Evolutionary conservation across 1,140 invertebrate species (phyloP).

Genomic region (Cotesia glomerata): DNA sequence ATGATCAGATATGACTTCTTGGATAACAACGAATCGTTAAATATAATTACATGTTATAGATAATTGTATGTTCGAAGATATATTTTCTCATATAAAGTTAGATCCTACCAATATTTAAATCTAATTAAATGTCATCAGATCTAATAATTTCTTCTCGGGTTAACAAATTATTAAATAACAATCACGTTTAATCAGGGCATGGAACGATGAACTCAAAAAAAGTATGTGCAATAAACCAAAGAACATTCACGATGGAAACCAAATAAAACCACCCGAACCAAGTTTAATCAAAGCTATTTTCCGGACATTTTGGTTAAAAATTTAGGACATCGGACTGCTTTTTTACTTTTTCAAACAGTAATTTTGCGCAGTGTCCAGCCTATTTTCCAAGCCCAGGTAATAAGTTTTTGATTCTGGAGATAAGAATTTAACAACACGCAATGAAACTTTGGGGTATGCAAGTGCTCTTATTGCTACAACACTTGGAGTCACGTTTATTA

Average conservation of each 20-base stretch:
- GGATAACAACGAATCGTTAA: too few species aligned
- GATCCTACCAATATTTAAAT: too few species aligned
- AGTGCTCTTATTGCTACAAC: slow-evolving; percentile 48
- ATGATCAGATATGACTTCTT: too few species aligned
- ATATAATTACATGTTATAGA: too few species aligned
- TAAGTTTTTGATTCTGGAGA: slow-evolving; percentile 60
- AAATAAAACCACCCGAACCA: slow-evolving; percentile 49
- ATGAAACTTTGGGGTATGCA: slow-evolving; percentile 54
- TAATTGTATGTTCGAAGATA: too few species aligned
- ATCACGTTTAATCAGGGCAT: slow-evolving; percentile 17
- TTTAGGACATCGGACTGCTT: slow-evolving; percentile 54
- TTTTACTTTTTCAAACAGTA: slow-evolving; percentile 49
- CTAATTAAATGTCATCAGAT: too few species aligned
- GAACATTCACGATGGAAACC: slow-evolving; percentile 58
- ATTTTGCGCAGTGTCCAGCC: slow-evolving; percentile 57
- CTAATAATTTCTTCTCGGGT: too few species aligned
- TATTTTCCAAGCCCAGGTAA: slow-evolving; percentile 63
- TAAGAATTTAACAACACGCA: slow-evolving; percentile 27
- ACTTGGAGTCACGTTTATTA: slow-evolving; percentile 45
- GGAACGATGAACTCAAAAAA: slow-evolving; percentile 53
- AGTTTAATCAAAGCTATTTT: slow-evolving; percentile 58
- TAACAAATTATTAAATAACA: background rate
- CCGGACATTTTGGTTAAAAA: slow-evolving; percentile 59
- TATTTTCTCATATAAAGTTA: too few species aligned
- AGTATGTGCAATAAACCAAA: slow-evolving; percentile 43